Evolutionary conservation across 2,888 invertebrate species (phyloP).

Genomic region (Cheiracanthium punctorium): DNA sequence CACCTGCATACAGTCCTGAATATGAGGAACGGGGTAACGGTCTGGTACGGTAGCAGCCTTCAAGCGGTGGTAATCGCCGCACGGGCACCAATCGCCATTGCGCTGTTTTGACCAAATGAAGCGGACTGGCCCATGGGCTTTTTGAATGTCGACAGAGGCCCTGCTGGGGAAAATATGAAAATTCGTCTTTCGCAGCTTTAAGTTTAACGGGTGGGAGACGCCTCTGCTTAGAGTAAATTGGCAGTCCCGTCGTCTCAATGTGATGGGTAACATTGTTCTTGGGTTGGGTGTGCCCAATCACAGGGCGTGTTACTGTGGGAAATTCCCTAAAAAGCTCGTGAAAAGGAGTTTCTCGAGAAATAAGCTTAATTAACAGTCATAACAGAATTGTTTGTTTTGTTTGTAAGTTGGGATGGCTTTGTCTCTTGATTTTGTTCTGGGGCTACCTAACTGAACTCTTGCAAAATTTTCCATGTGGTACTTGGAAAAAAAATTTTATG

Average conservation of each 20-base stretch:
- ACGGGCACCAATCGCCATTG: slow-evolving; percentile 32
- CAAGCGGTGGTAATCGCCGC: slow-evolving; percentile 28
- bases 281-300: no score
- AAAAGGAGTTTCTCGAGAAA: no score
- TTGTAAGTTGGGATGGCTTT: no score
- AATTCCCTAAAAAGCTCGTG: no score
- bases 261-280: background rate
- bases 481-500: no score
- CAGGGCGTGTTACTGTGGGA: no score
- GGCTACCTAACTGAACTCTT: no score
- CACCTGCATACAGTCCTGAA: background rate
- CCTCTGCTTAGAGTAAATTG: slow-evolving; percentile 7
- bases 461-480: no score
- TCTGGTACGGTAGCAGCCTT: background rate
- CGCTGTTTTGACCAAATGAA: slow-evolving; percentile 46
- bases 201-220: slow-evolving; percentile 1
- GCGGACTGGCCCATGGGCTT: slow-evolving; percentile 10
- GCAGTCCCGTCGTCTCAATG: slow-evolving; percentile 25
- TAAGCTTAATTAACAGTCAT: no score
- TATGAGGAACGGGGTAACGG: background rate
- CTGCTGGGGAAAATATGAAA: background rate
- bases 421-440: no score
- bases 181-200: background rate
- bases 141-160: slow-evolving; percentile 24
- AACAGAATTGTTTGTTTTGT: no score